Conservation (phyloP, 2,797 vertebrate species). For the Neoniphon sammara region DNA sequence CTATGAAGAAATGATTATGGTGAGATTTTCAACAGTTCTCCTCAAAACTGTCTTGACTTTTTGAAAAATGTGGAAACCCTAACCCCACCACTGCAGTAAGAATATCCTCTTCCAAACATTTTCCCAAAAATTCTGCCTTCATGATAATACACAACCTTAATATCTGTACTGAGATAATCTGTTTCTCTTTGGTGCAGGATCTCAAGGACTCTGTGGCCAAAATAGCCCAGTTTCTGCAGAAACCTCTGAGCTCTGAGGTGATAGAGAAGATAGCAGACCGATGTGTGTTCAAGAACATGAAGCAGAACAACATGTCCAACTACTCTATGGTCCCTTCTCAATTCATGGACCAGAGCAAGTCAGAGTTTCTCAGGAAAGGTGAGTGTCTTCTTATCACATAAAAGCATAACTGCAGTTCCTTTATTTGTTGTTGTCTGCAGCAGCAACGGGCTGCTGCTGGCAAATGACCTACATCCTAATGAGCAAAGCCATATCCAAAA, state of each 20-base stretch:
- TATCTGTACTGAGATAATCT: background rate
- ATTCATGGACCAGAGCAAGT: constrained; percentile 78
- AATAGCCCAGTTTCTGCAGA: constrained; percentile 74
- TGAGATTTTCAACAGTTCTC: constrained; percentile 46
- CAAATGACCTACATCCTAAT: background rate
- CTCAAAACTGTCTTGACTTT: background rate
- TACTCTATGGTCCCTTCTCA: constrained; percentile 73
- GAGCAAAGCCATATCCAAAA: background rate
- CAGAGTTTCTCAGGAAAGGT: constrained; percentile 83
- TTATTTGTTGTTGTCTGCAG: background rate
- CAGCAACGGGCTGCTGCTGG: background rate
- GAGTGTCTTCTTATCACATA: background rate
- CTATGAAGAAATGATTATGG: constrained; percentile 82
- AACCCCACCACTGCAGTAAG: no score
- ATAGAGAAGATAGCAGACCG: constrained; percentile 71
- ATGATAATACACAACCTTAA: background rate
- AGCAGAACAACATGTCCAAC: constrained; percentile 84
- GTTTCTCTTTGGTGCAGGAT: constrained; percentile 68
- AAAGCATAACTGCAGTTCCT: background rate
- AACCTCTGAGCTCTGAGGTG: constrained; percentile 68
- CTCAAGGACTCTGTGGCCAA: constrained; percentile 71
- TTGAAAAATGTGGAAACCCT: background rate
- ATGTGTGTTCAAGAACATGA: constrained; percentile 84
- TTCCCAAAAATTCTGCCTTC: background rate
- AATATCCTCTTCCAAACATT: background rate